Evolutionary conservation across 2,797 vertebrate genomes (phyloP).

Genomic region (Xiphophorus birchmanni): DNA sequence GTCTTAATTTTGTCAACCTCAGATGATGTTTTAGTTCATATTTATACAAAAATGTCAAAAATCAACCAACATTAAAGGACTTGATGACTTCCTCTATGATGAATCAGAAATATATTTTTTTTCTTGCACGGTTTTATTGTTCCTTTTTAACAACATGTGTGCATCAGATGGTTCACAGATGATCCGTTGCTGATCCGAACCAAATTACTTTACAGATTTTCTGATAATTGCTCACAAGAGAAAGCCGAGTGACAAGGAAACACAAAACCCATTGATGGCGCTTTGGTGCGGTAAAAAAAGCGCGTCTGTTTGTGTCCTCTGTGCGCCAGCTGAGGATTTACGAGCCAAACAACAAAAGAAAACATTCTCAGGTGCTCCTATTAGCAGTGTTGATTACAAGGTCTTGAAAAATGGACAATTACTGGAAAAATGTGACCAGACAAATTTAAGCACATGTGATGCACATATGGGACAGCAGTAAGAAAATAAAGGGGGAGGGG

Average conservation of each 20-base stretch:
- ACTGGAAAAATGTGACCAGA: constrained; percentile 42
- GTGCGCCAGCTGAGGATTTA: constrained; percentile 56
- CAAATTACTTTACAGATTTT: constrained; percentile 1
- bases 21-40: not conserved
- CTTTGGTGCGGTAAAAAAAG: constrained; percentile 34
- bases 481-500: not conserved
- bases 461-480: constrained; percentile 44
- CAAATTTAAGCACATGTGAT: constrained; percentile 41
- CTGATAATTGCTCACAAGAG: constrained; percentile 13
- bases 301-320: constrained; percentile 53
- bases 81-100: not conserved
- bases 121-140: not conserved
- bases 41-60: not conserved
- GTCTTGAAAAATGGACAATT: constrained; percentile 55
- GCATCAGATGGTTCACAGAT: constrained; percentile 28
- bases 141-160: not conserved
- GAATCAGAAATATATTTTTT: not conserved
- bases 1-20: not conserved
- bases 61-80: not conserved
- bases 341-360: constrained; percentile 52
- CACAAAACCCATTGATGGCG: constrained; percentile 16
- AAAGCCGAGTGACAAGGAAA: constrained; percentile 31
- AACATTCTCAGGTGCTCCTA: constrained; percentile 69
- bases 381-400: constrained; percentile 57
- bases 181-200: constrained; percentile 7